Evolutionary conservation across 2,797 vertebrate genomes (phyloP).

Genomic region (Enoplosus armatus): DNA sequence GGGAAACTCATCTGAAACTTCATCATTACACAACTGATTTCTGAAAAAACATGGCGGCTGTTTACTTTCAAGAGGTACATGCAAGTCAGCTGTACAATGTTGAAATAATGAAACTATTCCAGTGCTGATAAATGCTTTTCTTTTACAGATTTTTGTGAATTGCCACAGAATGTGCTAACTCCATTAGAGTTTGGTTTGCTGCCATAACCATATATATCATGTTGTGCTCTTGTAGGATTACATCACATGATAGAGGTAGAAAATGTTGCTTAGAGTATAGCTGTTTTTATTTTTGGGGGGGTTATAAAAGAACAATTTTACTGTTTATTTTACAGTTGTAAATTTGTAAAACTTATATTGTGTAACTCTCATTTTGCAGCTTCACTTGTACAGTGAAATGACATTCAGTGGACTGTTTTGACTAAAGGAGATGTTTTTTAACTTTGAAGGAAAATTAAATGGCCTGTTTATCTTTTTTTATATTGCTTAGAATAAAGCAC

Average conservation of each 20-base stretch:
- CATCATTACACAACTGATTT: constrained; percentile 14
- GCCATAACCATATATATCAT: neutral
- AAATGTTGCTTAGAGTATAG: neutral
- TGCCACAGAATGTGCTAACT: constrained; percentile 19
- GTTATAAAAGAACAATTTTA: neutral
- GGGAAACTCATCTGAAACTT: constrained; percentile 12
- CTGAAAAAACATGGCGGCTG: constrained; percentile 21
- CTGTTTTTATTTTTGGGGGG: neutral
- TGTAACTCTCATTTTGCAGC: constrained; percentile 51
- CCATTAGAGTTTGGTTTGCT: constrained; percentile 24
- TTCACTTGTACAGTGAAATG: constrained; percentile 44
- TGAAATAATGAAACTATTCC: constrained; percentile 37
- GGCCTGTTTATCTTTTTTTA: constrained; percentile 18
- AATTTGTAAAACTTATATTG: constrained; percentile 65
- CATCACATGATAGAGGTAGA: constrained; percentile 22
- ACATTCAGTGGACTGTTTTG: constrained; percentile 27
- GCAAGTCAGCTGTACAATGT: constrained; percentile 34
- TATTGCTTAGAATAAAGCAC: constrained; percentile 46
- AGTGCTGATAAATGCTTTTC: constrained; percentile 14
- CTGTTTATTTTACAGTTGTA: constrained; percentile 56
- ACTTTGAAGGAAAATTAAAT: constrained; percentile 6
- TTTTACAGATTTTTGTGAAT: constrained; percentile 26
- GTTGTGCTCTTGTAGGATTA: constrained; percentile 34
- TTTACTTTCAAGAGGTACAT: constrained; percentile 35
- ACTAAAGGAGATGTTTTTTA: constrained; percentile 12